Conservation (phyloP, 2,113 vertebrate species). For the Gymnorhina tibicen region DNA sequence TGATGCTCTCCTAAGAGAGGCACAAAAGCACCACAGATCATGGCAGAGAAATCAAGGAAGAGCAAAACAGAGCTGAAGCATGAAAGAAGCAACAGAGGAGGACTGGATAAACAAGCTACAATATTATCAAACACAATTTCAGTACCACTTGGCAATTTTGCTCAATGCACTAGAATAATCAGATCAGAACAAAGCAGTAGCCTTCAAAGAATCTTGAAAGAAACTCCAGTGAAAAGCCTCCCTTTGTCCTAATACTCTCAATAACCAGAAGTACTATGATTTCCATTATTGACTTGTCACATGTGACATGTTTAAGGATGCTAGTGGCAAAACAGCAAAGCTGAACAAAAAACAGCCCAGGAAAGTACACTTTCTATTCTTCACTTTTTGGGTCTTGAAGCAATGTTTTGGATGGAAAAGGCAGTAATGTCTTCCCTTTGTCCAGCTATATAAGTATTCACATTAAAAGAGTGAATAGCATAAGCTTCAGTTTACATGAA, state of each 20-base stretch:
- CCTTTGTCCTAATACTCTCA: not conserved
- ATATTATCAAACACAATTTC: not conserved
- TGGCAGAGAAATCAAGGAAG: not conserved
- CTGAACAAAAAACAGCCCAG: not conserved
- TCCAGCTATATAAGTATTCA: not conserved
- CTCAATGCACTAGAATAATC: not conserved
- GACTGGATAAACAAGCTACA: not conserved
- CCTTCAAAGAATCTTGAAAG: not conserved
- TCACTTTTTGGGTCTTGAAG: not conserved
- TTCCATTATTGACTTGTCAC: not conserved
- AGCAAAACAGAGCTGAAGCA: not conserved
- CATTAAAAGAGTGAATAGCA: not conserved
- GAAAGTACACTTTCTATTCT: not conserved
- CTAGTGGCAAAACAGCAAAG: not conserved
- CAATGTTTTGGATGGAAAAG: not conserved
- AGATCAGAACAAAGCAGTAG: not conserved
- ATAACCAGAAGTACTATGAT: not conserved
- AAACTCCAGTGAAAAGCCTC: not conserved
- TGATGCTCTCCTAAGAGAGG: not conserved
- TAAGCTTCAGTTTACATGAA: not conserved
- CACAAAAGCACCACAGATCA: not conserved
- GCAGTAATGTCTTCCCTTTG: not conserved
- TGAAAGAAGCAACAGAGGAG: not conserved
- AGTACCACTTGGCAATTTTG: not conserved
- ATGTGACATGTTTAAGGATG: not conserved